Evolutionary conservation across 2,888 invertebrate genomes (phyloP).

Genomic region (Xestia xanthographa): DNA sequence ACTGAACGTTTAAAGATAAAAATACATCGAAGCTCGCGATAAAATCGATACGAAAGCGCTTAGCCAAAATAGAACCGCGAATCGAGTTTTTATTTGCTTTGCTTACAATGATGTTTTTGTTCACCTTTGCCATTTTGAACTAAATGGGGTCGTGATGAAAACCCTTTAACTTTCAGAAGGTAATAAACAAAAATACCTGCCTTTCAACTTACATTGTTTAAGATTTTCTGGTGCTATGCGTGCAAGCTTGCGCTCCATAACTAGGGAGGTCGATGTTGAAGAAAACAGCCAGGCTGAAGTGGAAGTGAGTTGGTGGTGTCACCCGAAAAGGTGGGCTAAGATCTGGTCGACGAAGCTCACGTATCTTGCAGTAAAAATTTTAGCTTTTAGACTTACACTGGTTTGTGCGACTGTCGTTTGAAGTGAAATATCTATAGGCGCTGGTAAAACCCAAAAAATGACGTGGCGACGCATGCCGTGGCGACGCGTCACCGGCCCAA

Average conservation of each 20-base stretch:
- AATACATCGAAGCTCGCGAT: conserved; percentile 39
- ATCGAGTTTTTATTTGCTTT: conserved; percentile 40
- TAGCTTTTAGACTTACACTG: no score
- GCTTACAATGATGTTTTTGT: conserved; percentile 17
- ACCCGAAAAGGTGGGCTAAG: background rate
- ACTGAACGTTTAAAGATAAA: conserved; percentile 45
- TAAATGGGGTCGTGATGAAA: conserved; percentile 14
- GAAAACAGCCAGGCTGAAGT: background rate
- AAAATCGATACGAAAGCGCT: conserved; percentile 43
- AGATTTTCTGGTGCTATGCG: background rate
- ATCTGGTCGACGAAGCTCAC: background rate
- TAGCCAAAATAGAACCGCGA: conserved; percentile 53
- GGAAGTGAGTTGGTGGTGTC: background rate
- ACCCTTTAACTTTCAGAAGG: background rate
- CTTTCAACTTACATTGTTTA: background rate
- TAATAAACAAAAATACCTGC: conserved; percentile 10
- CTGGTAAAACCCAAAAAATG: no score
- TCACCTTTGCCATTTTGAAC: conserved; percentile 36
- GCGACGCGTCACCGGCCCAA: no score
- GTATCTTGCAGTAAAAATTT: no score
- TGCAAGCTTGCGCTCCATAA: background rate
- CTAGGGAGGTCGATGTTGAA: background rate
- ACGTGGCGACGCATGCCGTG: no score
- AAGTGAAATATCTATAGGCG: no score
- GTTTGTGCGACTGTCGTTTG: no score